Percentiles rank a stretch among this genome's conserved stretches.
phyloP scores from a whole-genome alignment of 2,888 invertebrate genomes.

The Agriopis marginaria region DNA sequence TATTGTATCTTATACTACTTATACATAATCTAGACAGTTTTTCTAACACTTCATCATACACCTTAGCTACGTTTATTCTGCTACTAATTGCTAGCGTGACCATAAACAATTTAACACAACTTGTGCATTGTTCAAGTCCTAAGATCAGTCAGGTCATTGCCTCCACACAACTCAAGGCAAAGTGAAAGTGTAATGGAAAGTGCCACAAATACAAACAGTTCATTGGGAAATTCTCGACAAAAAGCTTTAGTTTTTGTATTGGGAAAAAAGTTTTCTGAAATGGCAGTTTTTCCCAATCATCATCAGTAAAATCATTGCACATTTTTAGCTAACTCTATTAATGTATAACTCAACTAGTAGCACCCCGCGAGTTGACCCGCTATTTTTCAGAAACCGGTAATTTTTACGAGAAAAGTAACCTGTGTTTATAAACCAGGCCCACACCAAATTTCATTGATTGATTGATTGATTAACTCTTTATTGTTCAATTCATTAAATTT shows the following conservation, averaged over 20 bases:
- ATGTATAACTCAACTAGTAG: too few relatives aligned
- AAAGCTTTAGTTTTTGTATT: constrained; percentile 37
- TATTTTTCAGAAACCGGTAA: too few relatives aligned
- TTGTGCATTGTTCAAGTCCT: constrained; percentile 14
- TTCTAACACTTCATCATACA: too few relatives aligned
- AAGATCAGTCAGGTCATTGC: constrained; percentile 56
- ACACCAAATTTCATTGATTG: too few relatives aligned
- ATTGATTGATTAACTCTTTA: too few relatives aligned
- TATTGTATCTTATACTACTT: too few relatives aligned
- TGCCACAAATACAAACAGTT: constrained; percentile 54
- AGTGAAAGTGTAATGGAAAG: constrained; percentile 78
- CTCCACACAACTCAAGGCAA: constrained; percentile 65
- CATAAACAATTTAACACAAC: constrained; percentile 3
- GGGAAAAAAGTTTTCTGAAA: constrained; percentile 6
- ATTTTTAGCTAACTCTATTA: too few relatives aligned
- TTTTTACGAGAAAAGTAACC: too few relatives aligned
- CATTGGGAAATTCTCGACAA: constrained; percentile 48
- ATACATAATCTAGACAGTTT: too few relatives aligned
- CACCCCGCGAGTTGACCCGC: too few relatives aligned
- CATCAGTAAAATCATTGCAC: not conserved
- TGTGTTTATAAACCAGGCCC: too few relatives aligned
- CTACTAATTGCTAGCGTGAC: constrained; percentile 7
- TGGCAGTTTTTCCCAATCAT: not conserved
- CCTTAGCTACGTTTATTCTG: not conserved
- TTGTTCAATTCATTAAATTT: too few relatives aligned